Conservation (phyloP, 2,797 vertebrate genomes). For the Sebastes itinus region DNA sequence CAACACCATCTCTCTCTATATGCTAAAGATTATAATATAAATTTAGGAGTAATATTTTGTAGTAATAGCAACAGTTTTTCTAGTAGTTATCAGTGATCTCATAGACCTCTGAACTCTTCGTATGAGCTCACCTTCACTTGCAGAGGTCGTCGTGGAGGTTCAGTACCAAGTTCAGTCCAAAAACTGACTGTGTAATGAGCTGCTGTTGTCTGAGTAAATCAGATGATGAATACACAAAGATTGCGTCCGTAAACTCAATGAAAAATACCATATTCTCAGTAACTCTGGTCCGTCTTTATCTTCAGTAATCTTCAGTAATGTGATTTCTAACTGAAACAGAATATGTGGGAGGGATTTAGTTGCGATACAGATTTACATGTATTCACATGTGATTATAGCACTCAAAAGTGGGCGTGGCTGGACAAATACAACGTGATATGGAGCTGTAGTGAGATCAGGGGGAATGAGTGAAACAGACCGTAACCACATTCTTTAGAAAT, state of each 20-base stretch:
- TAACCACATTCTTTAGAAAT: neutral
- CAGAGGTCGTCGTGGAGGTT: neutral
- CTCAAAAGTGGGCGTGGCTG: neutral
- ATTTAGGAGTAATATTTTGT: neutral
- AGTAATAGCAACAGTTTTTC: neutral
- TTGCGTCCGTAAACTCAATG: neutral
- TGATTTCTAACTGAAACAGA: neutral
- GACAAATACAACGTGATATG: no score
- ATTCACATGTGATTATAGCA: neutral
- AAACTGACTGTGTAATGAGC: neutral
- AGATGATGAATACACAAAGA: neutral
- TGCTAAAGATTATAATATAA: neutral
- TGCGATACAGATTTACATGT: neutral
- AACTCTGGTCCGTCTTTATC: neutral
- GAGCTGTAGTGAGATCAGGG: neutral
- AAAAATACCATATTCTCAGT: neutral
- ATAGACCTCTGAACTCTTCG: neutral
- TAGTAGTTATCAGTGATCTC: neutral
- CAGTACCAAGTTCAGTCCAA: neutral
- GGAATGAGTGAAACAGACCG: no score
- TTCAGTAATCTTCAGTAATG: neutral
- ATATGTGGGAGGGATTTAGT: neutral
- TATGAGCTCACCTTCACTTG: neutral
- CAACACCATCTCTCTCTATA: neutral
- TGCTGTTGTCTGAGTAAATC: neutral